These are phyloP conservation scores for Tylochromis polylepis DNA, from an alignment of 2,113 vertebrate genomes.

Conservation along the genomic window DNA sequence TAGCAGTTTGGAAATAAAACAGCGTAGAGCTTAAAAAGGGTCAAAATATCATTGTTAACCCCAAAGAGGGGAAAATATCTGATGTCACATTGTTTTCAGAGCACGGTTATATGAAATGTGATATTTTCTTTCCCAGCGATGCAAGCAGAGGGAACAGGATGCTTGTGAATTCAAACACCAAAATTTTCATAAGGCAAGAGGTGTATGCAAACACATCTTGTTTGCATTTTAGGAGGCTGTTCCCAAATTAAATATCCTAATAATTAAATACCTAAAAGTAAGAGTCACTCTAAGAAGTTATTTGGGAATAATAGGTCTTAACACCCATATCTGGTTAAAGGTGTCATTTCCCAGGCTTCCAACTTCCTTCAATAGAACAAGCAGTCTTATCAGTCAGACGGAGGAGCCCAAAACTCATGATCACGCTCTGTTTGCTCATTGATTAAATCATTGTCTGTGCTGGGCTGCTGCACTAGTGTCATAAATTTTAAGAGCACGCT, in stretches of 20 bases:
- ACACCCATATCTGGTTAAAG: not conserved
- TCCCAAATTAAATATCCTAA: not conserved
- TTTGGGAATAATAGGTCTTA: not conserved
- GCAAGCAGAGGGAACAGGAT: not conserved
- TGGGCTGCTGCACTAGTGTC: not conserved
- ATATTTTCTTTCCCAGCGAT: not conserved
- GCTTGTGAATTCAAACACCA: not conserved
- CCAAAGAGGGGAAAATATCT: not conserved
- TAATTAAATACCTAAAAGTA: not conserved
- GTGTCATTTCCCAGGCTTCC: not conserved
- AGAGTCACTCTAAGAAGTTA: not conserved
- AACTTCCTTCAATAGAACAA: not conserved
- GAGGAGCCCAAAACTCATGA: not conserved
- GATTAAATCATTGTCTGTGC: slow-evolving; percentile 35
- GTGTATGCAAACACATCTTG: slow-evolving; percentile 20
- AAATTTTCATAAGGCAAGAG: slow-evolving; percentile 10
- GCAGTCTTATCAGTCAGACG: not conserved
- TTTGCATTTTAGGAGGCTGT: slow-evolving; percentile 18
- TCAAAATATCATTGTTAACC: not conserved
- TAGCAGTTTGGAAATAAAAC: not conserved
- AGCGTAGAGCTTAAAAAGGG: not conserved
- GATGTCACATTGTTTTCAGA: not conserved
- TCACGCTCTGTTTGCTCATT: not conserved
- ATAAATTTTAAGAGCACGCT: not conserved
- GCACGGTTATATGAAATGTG: not conserved